Conservation (phyloP, 2,797 vertebrate species). For the Coregonus suidteri region DNA sequence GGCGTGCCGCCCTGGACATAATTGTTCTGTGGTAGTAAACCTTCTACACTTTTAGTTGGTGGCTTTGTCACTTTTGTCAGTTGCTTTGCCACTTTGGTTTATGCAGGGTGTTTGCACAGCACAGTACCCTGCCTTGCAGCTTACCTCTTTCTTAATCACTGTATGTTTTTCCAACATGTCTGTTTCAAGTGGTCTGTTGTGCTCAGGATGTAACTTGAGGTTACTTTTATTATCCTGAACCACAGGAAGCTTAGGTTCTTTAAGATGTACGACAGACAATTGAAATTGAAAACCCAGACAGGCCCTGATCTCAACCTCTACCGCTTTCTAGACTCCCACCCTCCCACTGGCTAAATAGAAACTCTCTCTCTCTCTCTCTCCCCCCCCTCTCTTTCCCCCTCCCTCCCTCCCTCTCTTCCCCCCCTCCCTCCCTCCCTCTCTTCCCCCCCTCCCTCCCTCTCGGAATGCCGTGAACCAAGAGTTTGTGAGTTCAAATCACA, state of each 20-base stretch:
- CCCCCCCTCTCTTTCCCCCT: no score
- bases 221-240: slow-evolving; percentile 60
- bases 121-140: neutral
- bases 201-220: slow-evolving; percentile 53
- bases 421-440: no score
- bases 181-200: slow-evolving; percentile 30
- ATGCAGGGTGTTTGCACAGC: slow-evolving; percentile 11
- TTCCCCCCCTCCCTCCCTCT: no score
- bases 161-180: slow-evolving; percentile 36
- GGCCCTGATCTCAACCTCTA: slow-evolving; percentile 15
- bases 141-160: slow-evolving; percentile 18
- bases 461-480: no score
- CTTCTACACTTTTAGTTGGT: neutral
- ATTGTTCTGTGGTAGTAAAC: neutral
- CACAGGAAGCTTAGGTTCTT: slow-evolving; percentile 52
- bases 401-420: no score
- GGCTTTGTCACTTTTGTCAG: slow-evolving; percentile 5
- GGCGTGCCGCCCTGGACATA: slow-evolving; percentile 7
- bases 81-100: slow-evolving; percentile 1
- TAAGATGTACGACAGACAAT: slow-evolving; percentile 53
- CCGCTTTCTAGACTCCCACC: slow-evolving; percentile 42
- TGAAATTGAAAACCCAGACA: slow-evolving; percentile 66
- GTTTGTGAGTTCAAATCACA: no score
- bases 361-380: slow-evolving; percentile 31
- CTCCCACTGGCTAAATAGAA: slow-evolving; percentile 57